Evolutionary conservation across 2,888 invertebrate genomes (phyloP), one percentile per base, ranked within the genome.

Genomic region (Ashinkailepas kermadecensis): DNA sequence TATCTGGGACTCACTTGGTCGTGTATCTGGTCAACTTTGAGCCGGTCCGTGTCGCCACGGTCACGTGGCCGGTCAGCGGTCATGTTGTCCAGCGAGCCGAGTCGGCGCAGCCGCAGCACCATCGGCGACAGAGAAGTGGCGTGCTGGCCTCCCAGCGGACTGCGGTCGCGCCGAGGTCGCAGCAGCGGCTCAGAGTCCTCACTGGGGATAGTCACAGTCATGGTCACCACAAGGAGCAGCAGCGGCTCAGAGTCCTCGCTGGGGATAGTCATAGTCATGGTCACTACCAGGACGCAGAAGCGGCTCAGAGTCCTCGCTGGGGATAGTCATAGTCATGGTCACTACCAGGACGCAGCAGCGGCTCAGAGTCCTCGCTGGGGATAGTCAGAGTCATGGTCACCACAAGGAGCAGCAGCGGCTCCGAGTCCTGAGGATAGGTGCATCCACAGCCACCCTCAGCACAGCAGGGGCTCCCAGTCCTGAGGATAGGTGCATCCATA

Each of bases 161-260:
- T 74, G 56, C 74, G 74, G 9, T 25, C 74, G 0, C 74, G 54
- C 39, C 74, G 74, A 21, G 74, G 74, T n/a, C 74, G 74, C 74
- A 74, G 74, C 74, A 74, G 74, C 21, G 74, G 74, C 74, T 74
- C 74, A 7, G 74, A 74, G 74, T 74, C 74, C 74, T 74, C 74
- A 74, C 74, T 74, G 65, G 10, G 10, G 65, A 39, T 39, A 4
- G 39, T 39, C 39, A 39, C 39, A 39, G 39, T 39, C 39, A 4
- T 39, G 39, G 39, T 39, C 39, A 39, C 39, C 2, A 1, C 39
- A 4, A 18, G 62, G 62, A 18, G 62, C 15, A 62, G 18, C 18
- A 18, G 15, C 62, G 62, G 13, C 62, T 7, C 18, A 7, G 62
- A 62, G 62, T 62, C 62, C 62, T 65, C 65, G 23, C 65, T 65